A percentile compares a stretch with the other conserved stretches of the same genome.
Conservation (phyloP, 30 jellyfish, hydroid and myxozoan genomes). For the Turritopsis dohrnii region DNA sequence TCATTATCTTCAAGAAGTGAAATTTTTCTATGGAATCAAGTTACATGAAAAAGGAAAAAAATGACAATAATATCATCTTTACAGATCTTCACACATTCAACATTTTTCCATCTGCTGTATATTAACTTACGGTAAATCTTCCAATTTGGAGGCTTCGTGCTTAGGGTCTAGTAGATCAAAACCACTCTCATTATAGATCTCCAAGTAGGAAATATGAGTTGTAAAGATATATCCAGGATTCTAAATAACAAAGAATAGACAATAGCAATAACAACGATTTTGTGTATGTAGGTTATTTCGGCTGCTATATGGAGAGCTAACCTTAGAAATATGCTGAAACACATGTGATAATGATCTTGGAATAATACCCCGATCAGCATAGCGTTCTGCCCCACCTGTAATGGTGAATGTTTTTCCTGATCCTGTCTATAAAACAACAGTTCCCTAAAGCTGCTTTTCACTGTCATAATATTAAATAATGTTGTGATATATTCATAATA, state of each 20-base stretch:
- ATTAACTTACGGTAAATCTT: constrained; percentile 83
- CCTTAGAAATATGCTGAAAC: constrained; percentile 49
- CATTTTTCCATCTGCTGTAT: not conserved
- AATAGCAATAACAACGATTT: not conserved
- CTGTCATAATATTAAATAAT: too few relatives aligned
- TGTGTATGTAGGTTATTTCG: too few relatives aligned
- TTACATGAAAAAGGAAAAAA: not conserved
- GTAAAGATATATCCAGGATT: constrained; percentile 44
- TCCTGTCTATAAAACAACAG: constrained; percentile 53
- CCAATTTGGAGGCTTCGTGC: constrained; percentile 93
- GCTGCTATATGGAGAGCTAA: too few relatives aligned
- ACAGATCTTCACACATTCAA: not conserved
- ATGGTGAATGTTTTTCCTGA: constrained; percentile 96
- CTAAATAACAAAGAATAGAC: constrained; percentile 3
- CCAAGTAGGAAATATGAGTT: constrained; percentile 81
- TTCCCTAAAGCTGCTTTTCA: not conserved
- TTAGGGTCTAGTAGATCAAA: constrained; percentile 87
- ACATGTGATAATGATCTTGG: constrained; percentile 87
- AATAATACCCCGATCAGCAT: constrained; percentile 83
- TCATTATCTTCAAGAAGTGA: constrained; percentile 86
- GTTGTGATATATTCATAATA: too few relatives aligned
- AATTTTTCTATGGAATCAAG: constrained; percentile 40
- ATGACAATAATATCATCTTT: not conserved
- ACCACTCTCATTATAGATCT: constrained; percentile 83
- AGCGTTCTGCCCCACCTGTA: constrained; percentile 96